Conservation (phyloP, 2,888 invertebrate species). For the Teleogryllus oceanicus region DNA sequence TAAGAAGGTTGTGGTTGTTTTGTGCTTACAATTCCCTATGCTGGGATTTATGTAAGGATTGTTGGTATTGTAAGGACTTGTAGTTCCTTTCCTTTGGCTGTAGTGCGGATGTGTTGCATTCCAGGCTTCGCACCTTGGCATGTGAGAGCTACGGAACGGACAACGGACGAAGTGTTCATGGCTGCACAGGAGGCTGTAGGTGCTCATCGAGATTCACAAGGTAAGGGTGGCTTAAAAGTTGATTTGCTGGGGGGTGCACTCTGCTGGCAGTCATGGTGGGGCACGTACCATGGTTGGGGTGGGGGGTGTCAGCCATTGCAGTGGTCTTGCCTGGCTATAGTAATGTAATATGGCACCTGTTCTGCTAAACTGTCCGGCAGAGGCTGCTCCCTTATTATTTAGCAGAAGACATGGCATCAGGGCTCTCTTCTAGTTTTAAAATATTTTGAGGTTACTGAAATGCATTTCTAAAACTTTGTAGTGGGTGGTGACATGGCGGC, state of each 20-base stretch:
- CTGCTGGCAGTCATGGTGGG: too few species aligned
- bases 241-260: neutral
- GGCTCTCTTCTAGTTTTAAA: neutral
- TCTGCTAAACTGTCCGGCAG: neutral
- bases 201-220: slow-evolving; percentile 86
- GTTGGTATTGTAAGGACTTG: neutral
- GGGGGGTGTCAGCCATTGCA: neutral
- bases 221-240: slow-evolving; percentile 60
- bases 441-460: neutral
- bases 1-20: slow-evolving; percentile 31
- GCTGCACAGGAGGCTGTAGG: slow-evolving; percentile 73
- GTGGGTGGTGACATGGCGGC: neutral
- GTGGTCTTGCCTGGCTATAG: too few species aligned
- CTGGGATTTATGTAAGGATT: neutral
- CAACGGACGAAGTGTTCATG: slow-evolving; percentile 74
- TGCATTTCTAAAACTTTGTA: neutral
- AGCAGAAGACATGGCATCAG: neutral
- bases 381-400: neutral
- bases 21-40: neutral
- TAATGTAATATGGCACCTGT: neutral
- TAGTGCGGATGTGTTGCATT: neutral
- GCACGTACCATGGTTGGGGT: too few species aligned
- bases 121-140: slow-evolving; percentile 84
- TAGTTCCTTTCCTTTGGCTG: neutral
- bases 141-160: slow-evolving; percentile 62